Conservation (phyloP, 2,113 vertebrate genomes). For the Fukomys damarensis region DNA sequence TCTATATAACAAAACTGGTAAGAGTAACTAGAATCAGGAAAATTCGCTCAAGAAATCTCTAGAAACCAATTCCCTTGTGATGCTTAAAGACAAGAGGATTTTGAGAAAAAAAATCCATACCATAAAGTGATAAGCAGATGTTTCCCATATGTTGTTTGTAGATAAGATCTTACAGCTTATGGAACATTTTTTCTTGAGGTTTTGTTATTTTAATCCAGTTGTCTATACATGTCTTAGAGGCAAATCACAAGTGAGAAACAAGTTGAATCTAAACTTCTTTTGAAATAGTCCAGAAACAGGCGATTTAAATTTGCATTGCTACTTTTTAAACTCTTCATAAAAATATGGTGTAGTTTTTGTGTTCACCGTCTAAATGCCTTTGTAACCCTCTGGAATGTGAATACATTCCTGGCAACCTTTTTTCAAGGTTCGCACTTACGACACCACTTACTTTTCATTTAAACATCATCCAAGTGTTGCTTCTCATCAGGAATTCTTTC, state of each 20-base stretch:
- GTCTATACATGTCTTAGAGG: constrained; percentile 75
- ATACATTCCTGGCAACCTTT: constrained; percentile 38
- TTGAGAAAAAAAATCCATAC: constrained; percentile 65
- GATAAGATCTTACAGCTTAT: constrained; percentile 48
- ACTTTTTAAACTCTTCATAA: constrained; percentile 48
- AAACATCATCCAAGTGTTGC: constrained; percentile 25
- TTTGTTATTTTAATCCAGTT: constrained; percentile 82
- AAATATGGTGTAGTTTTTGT: constrained; percentile 63
- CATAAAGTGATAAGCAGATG: constrained; percentile 84
- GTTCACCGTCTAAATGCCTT: constrained; percentile 58
- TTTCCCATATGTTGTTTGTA: constrained; percentile 79
- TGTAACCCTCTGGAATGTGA: constrained; percentile 20
- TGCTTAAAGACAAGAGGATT: constrained; percentile 73
- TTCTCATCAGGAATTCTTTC: not conserved
- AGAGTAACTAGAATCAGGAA: constrained; percentile 79
- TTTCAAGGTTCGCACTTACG: constrained; percentile 12
- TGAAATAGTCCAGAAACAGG: constrained; percentile 62
- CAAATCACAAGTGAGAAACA: constrained; percentile 55
- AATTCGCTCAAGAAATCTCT: constrained; percentile 69
- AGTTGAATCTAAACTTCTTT: not conserved
- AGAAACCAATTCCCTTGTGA: constrained; percentile 79
- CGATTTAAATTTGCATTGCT: constrained; percentile 69
- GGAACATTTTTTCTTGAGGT: constrained; percentile 79
- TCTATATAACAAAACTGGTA: constrained; percentile 44
- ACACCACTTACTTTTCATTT: constrained; percentile 50